These are phyloP conservation scores for Drosophila malerkotliana DNA, from an alignment of 1,140 invertebrate genomes.

Conservation along the genomic window DNA sequence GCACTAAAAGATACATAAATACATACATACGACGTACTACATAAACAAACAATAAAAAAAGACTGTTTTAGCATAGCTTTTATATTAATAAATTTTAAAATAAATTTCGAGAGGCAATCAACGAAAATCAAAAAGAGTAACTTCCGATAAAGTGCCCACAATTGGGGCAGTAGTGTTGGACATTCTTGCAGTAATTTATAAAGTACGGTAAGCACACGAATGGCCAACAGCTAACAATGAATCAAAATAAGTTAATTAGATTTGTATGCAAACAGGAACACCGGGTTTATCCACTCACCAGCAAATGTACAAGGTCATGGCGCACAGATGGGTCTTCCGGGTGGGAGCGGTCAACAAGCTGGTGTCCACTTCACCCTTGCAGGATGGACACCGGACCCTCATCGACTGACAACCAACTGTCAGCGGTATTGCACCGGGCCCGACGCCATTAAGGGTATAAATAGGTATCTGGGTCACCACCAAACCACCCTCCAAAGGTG, in stretches of 20 bases:
- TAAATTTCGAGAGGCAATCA: not conserved
- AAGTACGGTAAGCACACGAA: constrained; percentile 88
- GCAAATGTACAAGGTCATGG: constrained; percentile 85
- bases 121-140: constrained; percentile 72
- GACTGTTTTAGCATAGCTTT: not conserved
- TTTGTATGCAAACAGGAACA: not conserved
- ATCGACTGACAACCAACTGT: constrained; percentile 84
- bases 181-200: constrained; percentile 87
- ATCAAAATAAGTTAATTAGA: not conserved
- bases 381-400: constrained; percentile 85
- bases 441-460: constrained; percentile 19
- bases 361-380: constrained; percentile 85
- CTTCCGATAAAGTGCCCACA: constrained; percentile 87
- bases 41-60: too few species aligned
- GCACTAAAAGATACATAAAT: too few species aligned
- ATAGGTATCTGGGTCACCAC: constrained; percentile 84
- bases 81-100: not conserved
- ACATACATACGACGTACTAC: too few species aligned
- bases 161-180: constrained; percentile 88
- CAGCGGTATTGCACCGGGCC: constrained; percentile 9
- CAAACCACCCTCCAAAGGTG: not conserved
- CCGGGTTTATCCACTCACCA: constrained; percentile 32
- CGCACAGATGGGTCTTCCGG: constrained; percentile 86
- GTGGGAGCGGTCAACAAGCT: constrained; percentile 84
- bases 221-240: constrained; percentile 85